A percentile compares a stretch with the other conserved stretches of the same genome.
phyloP scores from a whole-genome alignment of 2,888 invertebrate species.

The Hedya salicella region DNA sequence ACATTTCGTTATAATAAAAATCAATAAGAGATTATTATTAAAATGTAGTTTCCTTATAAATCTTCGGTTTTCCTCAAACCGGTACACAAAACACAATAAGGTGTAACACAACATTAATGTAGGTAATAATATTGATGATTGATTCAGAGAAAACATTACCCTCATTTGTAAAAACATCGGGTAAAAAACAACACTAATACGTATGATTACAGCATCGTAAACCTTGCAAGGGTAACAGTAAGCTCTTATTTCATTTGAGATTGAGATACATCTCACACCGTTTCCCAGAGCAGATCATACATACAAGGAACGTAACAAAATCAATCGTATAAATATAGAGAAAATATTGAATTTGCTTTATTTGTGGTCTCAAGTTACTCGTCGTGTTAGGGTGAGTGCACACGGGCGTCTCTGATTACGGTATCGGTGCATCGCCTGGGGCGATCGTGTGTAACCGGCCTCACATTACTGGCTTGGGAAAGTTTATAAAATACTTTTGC shows the following conservation, averaged over 20 bases:
- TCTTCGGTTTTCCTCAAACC: conserved; percentile 9
- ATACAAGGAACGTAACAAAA: neutral
- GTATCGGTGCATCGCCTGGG: conserved; percentile 45
- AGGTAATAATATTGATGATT: conserved; percentile 7
- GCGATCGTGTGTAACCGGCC: conserved; percentile 52
- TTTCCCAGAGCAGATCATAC: conserved; percentile 7
- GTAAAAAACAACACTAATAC: conserved; percentile 14
- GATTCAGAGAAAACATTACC: conserved; percentile 19
- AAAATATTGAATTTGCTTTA: neutral
- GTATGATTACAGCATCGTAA: neutral
- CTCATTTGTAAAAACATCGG: neutral
- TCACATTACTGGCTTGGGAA: conserved; percentile 53
- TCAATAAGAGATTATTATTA: neutral
- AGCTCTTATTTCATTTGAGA: conserved; percentile 13
- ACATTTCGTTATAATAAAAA: too few relatives aligned
- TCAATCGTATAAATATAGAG: neutral
- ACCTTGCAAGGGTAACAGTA: neutral
- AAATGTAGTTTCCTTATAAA: conserved; percentile 14
- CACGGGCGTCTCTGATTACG: conserved; percentile 45
- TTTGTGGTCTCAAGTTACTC: neutral
- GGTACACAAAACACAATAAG: conserved; percentile 2
- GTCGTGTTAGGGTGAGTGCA: conserved; percentile 38
- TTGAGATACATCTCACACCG: neutral
- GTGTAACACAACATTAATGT: neutral
- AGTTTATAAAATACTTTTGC: conserved; percentile 41